Evolutionary conservation across 1,140 invertebrate genomes (phyloP), one percentile per base, ranked within the genome.

Genomic region (Heliconius himera): DNA sequence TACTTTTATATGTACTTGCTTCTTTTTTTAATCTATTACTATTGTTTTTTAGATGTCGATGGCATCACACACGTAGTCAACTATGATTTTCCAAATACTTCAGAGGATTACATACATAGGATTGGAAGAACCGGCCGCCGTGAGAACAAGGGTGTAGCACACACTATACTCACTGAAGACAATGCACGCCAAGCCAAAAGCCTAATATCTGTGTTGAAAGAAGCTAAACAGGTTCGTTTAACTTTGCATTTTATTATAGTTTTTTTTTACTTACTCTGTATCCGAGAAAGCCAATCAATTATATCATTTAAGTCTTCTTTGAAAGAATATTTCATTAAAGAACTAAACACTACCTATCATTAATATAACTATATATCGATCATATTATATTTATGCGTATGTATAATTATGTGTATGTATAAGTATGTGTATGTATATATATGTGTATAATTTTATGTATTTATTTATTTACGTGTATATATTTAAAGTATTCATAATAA

Each of bases 51-150:
- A 93, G 91, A 94, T 89, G 93, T 98, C 80, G 97, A 97, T 87
- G 98, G 98, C 90, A 96, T 98, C 80, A 98, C 97, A 86, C 98
- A 97, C 95, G 98, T 98, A 20, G 97, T 98, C 88, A 98, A 98
- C 94, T 97, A 96, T 94, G 98, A 98, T 93, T 98, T 97, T 91
- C 98, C 98, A 2, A 97, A 96, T 82, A 97, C 97, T 80, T 97
- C 97, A 13, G 98, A 98, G 92, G 98, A 98, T 92, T 98, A 98
- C 93, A 97, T 98, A 51, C 98, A 98, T 89, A 96, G 98, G 71
- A 98, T 98, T 87, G 98, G 98, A 18, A 95, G 98, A 83, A 98
- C 98, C 22, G 98, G 97, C 20, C 95, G 98, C n/a, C 96, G 96
- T 29, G 96, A 97, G 60, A 97, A 97, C 73, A 97, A 96, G 33